phyloP scores from a whole-genome alignment of 2,113 vertebrate species.

The Trichechus manatus region DNA sequence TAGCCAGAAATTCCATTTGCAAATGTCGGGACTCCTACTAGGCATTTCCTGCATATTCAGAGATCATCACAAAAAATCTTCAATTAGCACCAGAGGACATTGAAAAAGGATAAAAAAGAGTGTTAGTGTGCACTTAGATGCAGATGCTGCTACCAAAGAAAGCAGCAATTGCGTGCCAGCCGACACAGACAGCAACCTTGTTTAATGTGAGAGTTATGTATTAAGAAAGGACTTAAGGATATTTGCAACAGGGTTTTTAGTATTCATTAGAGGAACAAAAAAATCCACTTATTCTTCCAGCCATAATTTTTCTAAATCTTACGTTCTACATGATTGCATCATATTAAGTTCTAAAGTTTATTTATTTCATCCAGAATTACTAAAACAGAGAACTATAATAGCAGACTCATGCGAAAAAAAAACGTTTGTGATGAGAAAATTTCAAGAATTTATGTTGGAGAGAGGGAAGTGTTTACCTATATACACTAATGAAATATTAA shows the following conservation, averaged over 20 bases:
- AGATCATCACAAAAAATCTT: constrained; percentile 82
- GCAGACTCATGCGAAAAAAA: background rate
- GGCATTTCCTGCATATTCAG: constrained; percentile 84
- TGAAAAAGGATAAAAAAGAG: constrained; percentile 79
- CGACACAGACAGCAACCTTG: constrained; percentile 62
- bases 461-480: background rate
- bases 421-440: constrained; percentile 13
- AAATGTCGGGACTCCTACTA: constrained; percentile 70
- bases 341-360: background rate
- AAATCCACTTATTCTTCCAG: constrained; percentile 5
- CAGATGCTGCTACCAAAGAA: constrained; percentile 79
- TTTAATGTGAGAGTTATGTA: constrained; percentile 58
- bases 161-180: constrained; percentile 73
- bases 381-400: constrained; percentile 23
- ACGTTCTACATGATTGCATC: background rate
- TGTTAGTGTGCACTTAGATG: constrained; percentile 75
- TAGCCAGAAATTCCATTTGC: constrained; percentile 82
- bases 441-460: background rate
- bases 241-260: constrained; percentile 53
- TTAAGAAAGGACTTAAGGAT: constrained; percentile 66
- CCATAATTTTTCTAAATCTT: background rate
- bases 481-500: background rate
- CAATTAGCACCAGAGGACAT: constrained; percentile 83
- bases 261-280: constrained; percentile 57
- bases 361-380: constrained; percentile 22